Evolutionary conservation across 1,140 invertebrate species (phyloP).

Genomic region (Leucophenga varia): DNA sequence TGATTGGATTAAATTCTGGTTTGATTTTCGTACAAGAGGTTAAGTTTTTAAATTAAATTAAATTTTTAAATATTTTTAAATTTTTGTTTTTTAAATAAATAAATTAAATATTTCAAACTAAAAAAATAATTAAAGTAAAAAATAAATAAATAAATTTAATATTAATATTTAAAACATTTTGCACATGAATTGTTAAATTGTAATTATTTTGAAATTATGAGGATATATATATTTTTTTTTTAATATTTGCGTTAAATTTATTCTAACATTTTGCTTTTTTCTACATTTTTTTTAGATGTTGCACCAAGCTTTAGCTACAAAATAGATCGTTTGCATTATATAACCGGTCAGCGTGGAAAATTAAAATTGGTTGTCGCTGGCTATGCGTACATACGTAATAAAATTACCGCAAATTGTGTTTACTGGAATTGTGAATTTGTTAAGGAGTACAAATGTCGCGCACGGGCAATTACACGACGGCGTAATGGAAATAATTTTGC

Average conservation of each 20-base stretch:
- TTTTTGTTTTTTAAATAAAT: too few species aligned
- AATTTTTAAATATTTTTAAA: too few species aligned
- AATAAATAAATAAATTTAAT: too few species aligned
- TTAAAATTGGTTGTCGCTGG: conserved; percentile 21
- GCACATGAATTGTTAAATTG: too few species aligned
- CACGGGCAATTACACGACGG: conserved; percentile 8
- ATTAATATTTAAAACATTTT: too few species aligned
- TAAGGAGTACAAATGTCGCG: conserved; percentile 13
- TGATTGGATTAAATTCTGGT: background rate
- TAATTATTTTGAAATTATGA: background rate
- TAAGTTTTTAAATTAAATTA: too few species aligned
- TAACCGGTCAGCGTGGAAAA: conserved; percentile 21
- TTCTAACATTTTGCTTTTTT: conserved; percentile 1
- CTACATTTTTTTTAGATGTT: background rate
- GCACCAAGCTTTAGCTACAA: background rate
- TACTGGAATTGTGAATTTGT: conserved; percentile 21
- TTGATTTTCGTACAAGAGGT: too few species aligned
- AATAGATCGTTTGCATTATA: background rate
- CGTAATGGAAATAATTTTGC: too few species aligned
- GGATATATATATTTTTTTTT: background rate
- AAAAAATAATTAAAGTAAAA: too few species aligned
- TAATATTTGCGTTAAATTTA: too few species aligned
- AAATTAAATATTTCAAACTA: too few species aligned
- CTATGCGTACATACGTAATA: conserved; percentile 15
- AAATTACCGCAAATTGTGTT: conserved; percentile 3